These are phyloP conservation scores for Ditylenchus weischeri DNA, from an alignment of 2,888 invertebrate genomes.

Conservation along the genomic window DNA sequence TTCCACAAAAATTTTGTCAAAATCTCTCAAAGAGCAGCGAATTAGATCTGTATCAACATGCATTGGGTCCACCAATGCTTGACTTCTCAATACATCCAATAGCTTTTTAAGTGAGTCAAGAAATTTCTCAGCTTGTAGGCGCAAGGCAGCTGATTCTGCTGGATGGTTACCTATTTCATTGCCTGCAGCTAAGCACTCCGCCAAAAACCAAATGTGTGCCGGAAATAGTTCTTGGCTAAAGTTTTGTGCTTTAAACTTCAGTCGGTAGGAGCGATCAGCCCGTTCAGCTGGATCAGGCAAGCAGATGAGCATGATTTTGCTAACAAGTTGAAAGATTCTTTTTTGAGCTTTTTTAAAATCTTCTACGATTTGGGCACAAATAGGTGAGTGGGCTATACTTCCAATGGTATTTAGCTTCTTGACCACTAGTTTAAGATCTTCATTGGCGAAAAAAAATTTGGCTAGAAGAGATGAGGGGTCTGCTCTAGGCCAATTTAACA, in stretches of 20 bases:
- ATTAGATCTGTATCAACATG: neutral
- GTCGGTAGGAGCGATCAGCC: neutral
- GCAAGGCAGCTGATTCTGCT: neutral
- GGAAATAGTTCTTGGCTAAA: constrained; percentile 1
- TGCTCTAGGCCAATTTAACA: neutral
- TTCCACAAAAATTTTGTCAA: neutral
- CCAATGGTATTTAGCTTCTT: neutral
- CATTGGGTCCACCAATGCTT: constrained; percentile 1
- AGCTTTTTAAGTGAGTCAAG: neutral
- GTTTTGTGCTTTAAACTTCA: neutral
- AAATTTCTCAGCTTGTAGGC: neutral
- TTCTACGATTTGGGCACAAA: neutral
- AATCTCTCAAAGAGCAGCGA: neutral
- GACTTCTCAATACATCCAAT: neutral
- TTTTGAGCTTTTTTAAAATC: neutral
- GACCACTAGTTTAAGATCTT: neutral
- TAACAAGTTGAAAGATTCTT: neutral
- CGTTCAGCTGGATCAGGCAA: neutral
- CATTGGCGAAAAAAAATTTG: neutral
- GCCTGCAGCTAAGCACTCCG: constrained; percentile 2
- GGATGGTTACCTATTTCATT: neutral
- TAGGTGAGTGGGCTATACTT: neutral
- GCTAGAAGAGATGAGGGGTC: neutral
- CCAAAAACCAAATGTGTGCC: neutral
- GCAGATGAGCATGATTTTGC: neutral